Conservation (phyloP, 2,888 invertebrate genomes). For the Clivina fossor region DNA sequence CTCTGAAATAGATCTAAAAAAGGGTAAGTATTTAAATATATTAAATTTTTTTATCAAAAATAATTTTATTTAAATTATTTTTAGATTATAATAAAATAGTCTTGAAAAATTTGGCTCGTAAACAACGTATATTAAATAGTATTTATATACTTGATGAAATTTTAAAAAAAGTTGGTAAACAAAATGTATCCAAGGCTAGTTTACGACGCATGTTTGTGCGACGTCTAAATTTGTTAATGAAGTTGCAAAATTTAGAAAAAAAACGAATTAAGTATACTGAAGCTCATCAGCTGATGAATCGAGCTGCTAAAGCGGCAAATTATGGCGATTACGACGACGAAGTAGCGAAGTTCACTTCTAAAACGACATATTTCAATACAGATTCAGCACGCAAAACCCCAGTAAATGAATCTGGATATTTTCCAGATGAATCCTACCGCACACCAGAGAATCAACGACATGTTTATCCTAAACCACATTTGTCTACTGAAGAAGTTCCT, state of each 20-base stretch:
- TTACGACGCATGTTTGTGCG: constrained; percentile 1
- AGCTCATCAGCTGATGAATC: neutral
- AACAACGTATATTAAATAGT: constrained; percentile 8
- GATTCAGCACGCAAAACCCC: neutral
- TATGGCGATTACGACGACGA: neutral
- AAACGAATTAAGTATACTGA: neutral
- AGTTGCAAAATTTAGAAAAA: constrained; percentile 2
- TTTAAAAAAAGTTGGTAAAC: neutral
- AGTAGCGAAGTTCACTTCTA: neutral
- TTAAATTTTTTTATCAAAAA: no score
- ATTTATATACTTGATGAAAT: constrained; percentile 1
- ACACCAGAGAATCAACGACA: constrained; percentile 13
- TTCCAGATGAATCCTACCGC: neutral
- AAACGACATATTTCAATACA: neutral
- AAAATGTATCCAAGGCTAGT: neutral
- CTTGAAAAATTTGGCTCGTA: neutral
- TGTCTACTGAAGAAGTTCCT: neutral
- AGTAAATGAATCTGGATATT: constrained; percentile 1
- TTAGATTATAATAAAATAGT: neutral
- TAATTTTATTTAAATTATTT: neutral
- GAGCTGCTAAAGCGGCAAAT: neutral
- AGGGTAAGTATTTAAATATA: neutral
- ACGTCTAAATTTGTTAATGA: constrained; percentile 2
- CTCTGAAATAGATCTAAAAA: neutral
- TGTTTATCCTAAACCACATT: neutral